phyloP scores from a whole-genome alignment of 1,140 invertebrate genomes.

The Drosophila tropicalis region DNA sequence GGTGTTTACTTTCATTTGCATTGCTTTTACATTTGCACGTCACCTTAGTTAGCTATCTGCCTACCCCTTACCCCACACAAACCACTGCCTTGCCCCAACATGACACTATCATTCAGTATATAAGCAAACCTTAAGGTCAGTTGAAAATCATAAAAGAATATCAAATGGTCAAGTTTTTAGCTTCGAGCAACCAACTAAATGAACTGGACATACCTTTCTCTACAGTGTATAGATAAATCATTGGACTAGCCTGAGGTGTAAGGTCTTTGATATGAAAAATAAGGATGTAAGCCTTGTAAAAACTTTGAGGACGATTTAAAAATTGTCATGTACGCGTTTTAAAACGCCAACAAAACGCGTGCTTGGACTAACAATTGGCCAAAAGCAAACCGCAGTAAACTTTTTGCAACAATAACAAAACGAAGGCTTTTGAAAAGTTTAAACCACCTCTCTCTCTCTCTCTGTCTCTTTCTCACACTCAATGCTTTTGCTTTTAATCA shows the following conservation, averaged over 20 bases:
- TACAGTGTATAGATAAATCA: not conserved
- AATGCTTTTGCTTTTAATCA: slow-evolving; percentile 29
- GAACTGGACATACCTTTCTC: not conserved
- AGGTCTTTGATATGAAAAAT: not conserved
- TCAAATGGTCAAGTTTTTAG: not conserved
- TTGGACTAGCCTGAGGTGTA: not conserved
- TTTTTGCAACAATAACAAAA: slow-evolving; percentile 27
- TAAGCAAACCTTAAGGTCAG: slow-evolving; percentile 1
- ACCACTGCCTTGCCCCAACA: too few species aligned
- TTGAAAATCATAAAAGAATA: slow-evolving; percentile 3
- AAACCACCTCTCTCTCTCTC: not conserved
- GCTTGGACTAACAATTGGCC: slow-evolving; percentile 37
- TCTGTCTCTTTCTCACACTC: not conserved
- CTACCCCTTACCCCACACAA: not conserved
- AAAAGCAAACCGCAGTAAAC: slow-evolving; percentile 5
- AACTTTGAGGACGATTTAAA: not conserved
- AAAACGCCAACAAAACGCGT: slow-evolving; percentile 38
- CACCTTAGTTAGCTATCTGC: not conserved
- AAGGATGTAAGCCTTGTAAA: not conserved
- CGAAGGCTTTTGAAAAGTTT: slow-evolving; percentile 39
- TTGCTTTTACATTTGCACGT: not conserved
- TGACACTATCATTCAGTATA: not conserved
- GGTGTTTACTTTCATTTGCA: not conserved
- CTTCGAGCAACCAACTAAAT: not conserved
- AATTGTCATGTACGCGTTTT: slow-evolving; percentile 11